Percentiles rank a stretch among this genome's conserved stretches.
These are phyloP conservation scores for Microcaecilia unicolor DNA, from an alignment of 2,797 vertebrate genomes.

Conservation along the genomic window DNA sequence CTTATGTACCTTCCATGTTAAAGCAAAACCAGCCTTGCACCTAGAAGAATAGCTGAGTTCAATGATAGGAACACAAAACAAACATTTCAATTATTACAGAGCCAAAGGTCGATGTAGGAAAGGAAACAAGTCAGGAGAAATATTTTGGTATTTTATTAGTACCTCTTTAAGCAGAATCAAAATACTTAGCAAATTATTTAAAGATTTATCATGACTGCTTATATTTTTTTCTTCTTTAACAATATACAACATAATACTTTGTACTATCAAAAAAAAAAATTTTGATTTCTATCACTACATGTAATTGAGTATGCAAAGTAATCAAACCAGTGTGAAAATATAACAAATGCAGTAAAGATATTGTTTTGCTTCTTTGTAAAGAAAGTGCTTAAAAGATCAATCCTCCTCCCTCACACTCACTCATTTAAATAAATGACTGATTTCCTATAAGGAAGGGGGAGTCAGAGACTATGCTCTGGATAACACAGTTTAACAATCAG, in stretches of 20 bases:
- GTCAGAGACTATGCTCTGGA: constrained; percentile 12
- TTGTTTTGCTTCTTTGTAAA: constrained; percentile 21
- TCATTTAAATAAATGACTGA: constrained; percentile 18
- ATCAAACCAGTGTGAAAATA: constrained; percentile 33
- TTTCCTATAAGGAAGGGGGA: constrained; percentile 18
- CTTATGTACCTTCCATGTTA: too few species aligned
- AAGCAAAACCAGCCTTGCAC: too few species aligned
- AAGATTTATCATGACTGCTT: constrained; percentile 48
- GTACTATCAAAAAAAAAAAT: constrained; percentile 44
- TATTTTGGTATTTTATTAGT: constrained; percentile 57
- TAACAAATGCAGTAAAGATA: constrained; percentile 33
- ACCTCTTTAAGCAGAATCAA: constrained; percentile 56
- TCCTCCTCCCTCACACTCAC: constrained; percentile 30
- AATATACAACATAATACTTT: constrained; percentile 48
- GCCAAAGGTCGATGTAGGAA: too few species aligned
- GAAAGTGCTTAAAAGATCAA: constrained; percentile 45
- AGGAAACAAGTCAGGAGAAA: too few species aligned
- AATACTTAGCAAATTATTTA: constrained; percentile 60
- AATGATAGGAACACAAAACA: too few species aligned
- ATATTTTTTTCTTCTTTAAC: constrained; percentile 46
- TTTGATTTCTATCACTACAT: constrained; percentile 43
- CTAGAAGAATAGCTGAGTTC: too few species aligned
- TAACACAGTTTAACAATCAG: constrained; percentile 13
- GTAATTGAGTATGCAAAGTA: constrained; percentile 28
- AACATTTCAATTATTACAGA: too few species aligned